Evolutionary conservation across 2,888 invertebrate genomes (phyloP).

Genomic region (Eilema sororculum): DNA sequence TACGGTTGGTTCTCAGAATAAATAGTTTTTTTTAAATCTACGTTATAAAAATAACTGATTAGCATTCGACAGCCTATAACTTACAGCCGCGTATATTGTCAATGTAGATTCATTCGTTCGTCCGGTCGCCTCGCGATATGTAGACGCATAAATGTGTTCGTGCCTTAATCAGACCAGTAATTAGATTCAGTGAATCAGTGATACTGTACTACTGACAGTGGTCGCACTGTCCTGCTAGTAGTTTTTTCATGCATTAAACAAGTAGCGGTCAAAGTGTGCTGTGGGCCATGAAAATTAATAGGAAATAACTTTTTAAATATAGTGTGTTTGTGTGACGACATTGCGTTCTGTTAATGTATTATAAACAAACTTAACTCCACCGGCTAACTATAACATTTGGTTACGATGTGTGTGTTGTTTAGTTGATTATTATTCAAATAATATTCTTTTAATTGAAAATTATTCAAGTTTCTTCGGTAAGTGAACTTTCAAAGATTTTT

Average conservation of each 20-base stretch:
- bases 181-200: slow-evolving; percentile 44
- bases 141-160: slow-evolving; percentile 24
- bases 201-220: slow-evolving; percentile 27
- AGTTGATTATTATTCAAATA: not conserved
- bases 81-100: not conserved
- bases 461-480: slow-evolving; percentile 1
- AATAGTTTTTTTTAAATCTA: not conserved
- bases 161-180: slow-evolving; percentile 32
- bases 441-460: not conserved
- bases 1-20: not conserved
- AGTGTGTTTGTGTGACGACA: not conserved
- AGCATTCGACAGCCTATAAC: not conserved
- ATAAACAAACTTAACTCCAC: not conserved
- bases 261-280: slow-evolving; percentile 6
- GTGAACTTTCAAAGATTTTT: not conserved
- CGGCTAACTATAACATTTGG: not conserved
- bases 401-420: not conserved
- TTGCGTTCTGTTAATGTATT: not conserved
- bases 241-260: slow-evolving; percentile 4
- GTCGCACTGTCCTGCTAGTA: slow-evolving; percentile 20
- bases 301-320: slow-evolving; percentile 4
- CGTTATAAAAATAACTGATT: not conserved
- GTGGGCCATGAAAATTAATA: not conserved
- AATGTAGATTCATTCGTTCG: slow-evolving; percentile 1
- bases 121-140: slow-evolving; percentile 5